Percentiles rank a stretch among this genome's conserved stretches.
These are phyloP conservation scores for Eumacrocentrus americanus DNA, from an alignment of 2,888 invertebrate genomes.

Conservation along the genomic window DNA sequence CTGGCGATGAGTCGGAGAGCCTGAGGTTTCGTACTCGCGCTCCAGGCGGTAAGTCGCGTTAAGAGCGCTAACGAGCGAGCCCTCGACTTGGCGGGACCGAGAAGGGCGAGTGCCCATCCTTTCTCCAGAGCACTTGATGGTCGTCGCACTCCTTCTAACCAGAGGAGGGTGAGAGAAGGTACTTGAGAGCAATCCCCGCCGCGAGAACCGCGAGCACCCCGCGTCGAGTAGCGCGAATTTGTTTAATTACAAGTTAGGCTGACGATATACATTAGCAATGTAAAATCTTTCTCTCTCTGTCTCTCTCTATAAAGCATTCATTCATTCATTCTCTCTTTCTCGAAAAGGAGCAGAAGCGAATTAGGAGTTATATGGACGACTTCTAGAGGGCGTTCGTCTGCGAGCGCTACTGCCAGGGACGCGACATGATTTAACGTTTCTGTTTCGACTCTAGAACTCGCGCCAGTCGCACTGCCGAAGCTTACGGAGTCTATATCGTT, in stretches of 20 bases:
- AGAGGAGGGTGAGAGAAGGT: constrained; percentile 2
- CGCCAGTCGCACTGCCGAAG: constrained; percentile 31
- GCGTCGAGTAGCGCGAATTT: constrained; percentile 52
- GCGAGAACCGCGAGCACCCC: too few relatives aligned
- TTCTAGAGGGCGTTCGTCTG: constrained; percentile 22
- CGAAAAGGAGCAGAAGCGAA: constrained; percentile 25
- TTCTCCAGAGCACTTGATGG: constrained; percentile 18
- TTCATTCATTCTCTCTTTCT: constrained; percentile 27
- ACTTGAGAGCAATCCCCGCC: constrained; percentile 19
- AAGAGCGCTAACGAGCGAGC: constrained; percentile 61
- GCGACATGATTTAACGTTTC: constrained; percentile 46
- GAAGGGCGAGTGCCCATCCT: constrained; percentile 28
- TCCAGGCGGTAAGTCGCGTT: constrained; percentile 60
- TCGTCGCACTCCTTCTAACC: constrained; percentile 15
- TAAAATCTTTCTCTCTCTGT: constrained; percentile 43
- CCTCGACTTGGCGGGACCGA: constrained; percentile 36
- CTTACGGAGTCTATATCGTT: constrained; percentile 21
- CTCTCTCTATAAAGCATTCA: constrained; percentile 21
- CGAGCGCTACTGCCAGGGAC: constrained; percentile 35
- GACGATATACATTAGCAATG: constrained; percentile 60
- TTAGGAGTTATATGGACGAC: constrained; percentile 13
- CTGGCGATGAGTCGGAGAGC: constrained; percentile 55
- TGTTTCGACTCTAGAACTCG: constrained; percentile 40
- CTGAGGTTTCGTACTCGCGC: constrained; percentile 37
- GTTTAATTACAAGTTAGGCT: constrained; percentile 62